These are phyloP conservation scores for Cyclophora punctaria DNA, from an alignment of 2,888 invertebrate species.

Conservation along the genomic window DNA sequence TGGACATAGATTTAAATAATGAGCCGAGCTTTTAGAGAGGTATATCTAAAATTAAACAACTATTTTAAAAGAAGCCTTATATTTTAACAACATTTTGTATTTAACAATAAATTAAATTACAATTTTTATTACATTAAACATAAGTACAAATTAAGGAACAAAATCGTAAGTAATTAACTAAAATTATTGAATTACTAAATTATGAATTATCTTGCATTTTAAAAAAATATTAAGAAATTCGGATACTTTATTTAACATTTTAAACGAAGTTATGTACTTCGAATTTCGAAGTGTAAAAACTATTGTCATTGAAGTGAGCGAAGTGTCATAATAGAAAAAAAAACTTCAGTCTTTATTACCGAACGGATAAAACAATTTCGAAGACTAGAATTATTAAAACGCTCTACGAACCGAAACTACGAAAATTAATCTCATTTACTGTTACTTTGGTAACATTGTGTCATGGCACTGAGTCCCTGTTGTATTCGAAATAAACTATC, in stretches of 20 bases:
- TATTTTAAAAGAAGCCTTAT: constrained; percentile 43
- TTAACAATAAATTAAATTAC: constrained; percentile 60
- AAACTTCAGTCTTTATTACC: constrained; percentile 45
- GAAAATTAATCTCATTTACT: constrained; percentile 48
- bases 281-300: not conserved
- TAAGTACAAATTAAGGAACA: constrained; percentile 62
- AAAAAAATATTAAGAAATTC: no score
- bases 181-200: constrained; percentile 5
- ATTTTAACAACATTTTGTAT: constrained; percentile 62
- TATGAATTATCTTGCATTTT: constrained; percentile 2
- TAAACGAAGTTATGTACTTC: not conserved
- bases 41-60: constrained; percentile 20
- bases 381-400: constrained; percentile 57
- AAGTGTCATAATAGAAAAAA: constrained; percentile 9
- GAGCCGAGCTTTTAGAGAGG: not conserved
- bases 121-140: constrained; percentile 30
- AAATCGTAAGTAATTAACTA: constrained; percentile 27
- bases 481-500: constrained; percentile 19
- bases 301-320: constrained; percentile 16
- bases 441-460: constrained; percentile 65
- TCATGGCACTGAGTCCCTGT: constrained; percentile 60
- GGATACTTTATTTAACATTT: no score
- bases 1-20: no score
- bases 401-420: constrained; percentile 39
- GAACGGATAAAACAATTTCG: constrained; percentile 29